Conservation (phyloP, 2,888 invertebrate species). For the Mythimna pallens region DNA sequence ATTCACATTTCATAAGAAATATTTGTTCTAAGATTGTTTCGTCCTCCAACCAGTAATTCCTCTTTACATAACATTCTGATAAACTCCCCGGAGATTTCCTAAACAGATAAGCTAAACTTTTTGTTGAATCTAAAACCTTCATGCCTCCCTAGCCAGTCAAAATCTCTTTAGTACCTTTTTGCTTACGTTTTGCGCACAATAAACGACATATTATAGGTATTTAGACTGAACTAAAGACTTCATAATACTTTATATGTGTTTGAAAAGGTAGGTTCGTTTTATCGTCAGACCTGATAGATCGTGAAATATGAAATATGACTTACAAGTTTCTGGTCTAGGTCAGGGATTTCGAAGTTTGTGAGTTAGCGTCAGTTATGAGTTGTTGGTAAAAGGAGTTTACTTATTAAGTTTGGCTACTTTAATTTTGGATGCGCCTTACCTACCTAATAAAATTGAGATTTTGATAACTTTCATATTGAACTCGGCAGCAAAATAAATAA, state of each 20-base stretch:
- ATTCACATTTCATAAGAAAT: neutral
- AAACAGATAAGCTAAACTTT: constrained; percentile 26
- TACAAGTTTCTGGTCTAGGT: constrained; percentile 25
- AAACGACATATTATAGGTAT: neutral
- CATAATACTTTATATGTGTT: constrained; percentile 42
- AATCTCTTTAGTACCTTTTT: constrained; percentile 20
- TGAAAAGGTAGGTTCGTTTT: constrained; percentile 33
- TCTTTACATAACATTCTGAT: neutral
- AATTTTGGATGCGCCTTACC: neutral
- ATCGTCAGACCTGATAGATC: neutral
- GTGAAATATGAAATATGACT: constrained; percentile 34
- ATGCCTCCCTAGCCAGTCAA: constrained; percentile 11
- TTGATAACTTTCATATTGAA: neutral
- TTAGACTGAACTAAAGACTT: constrained; percentile 12
- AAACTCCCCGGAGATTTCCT: neutral
- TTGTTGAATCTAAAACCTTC: constrained; percentile 14
- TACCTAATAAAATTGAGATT: neutral
- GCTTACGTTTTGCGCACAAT: constrained; percentile 23
- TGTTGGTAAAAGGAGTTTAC: neutral
- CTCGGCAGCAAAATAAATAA: no score
- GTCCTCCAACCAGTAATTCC: neutral
- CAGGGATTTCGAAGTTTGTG: constrained; percentile 25
- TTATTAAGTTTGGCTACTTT: constrained; percentile 1
- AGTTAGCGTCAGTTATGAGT: constrained; percentile 11
- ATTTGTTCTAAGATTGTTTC: neutral